Base-by-base conservation (phyloP, 2,797 vertebrate genomes). In the Sebastes minor region DNA sequence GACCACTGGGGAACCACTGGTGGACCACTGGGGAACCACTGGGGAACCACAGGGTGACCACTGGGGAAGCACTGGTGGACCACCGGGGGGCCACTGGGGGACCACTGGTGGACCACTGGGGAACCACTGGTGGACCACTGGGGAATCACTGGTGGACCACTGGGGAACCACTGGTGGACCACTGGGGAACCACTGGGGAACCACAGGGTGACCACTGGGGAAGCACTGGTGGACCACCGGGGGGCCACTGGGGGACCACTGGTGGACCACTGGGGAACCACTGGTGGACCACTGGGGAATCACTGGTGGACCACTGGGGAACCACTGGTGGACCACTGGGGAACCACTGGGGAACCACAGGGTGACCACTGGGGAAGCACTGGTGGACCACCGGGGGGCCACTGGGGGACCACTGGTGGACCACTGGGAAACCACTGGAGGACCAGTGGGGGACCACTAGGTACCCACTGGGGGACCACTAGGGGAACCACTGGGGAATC, bases 51-150 rank as follows among this genome's bases (percentile, higher is more conserved):
- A 12, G 11, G 33, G 33, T 2, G 2, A 35, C 4, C 33, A 35
- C 33, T 35, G 2, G 33, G 10, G 4, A 11, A 35, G 4, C 33
- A 35, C 33, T 35, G 33, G 33, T 1, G 33, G 1, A 12, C 1
- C 33, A 35, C 33, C 12, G 33, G 33, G 4, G 33, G 0, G 12
- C 11, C 33, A 35, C 33, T 35, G 0, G 33, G 0, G 11, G 2
- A 35, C 33, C 33, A 35, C 33, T 35, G 11, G 33, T 11, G 0
- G 12, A 35, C 2, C 33, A 35, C 33, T 35, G 4, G 33, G 0
- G 33, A 0, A 11, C 1, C 33, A 35, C 11, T 35, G 4, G 33
- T 0, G 32, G 0, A 32, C 0, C 32, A 32, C 8, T 32, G 3
- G 30, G 8, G 30, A 0, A 32, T 5, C 30, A 32, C 30, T 32